Percentiles rank a stretch among this genome's conserved stretches.
Evolutionary conservation across 2,113 vertebrate genomes (phyloP).

Genomic region (Lycaon pictus): DNA sequence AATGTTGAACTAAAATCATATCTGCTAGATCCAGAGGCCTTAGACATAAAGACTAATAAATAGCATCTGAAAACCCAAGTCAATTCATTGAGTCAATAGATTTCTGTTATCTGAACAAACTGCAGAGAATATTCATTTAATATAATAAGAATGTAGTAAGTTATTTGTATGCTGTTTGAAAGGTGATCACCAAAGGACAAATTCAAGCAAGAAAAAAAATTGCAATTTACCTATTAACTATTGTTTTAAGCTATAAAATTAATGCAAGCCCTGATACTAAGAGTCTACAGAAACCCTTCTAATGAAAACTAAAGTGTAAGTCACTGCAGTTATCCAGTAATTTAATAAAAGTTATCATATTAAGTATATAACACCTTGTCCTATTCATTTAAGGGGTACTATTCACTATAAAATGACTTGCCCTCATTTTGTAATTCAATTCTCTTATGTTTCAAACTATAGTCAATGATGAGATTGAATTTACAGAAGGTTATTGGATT

Average conservation of each 20-base stretch:
- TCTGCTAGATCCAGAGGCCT: background rate
- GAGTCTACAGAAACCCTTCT: background rate
- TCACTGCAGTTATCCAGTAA: background rate
- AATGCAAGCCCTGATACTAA: background rate
- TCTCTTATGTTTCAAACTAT: slow-evolving; percentile 59
- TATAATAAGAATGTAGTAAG: background rate
- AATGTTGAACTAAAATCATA: background rate
- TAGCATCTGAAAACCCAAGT: background rate
- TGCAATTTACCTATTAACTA: background rate
- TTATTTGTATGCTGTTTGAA: background rate
- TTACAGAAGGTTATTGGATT: slow-evolving; percentile 65
- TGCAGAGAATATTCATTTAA: background rate
- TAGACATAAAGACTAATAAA: background rate
- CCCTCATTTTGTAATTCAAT: slow-evolving; percentile 54
- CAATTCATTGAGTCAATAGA: background rate
- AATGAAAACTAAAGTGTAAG: slow-evolving; percentile 15
- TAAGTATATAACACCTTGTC: slow-evolving; percentile 37
- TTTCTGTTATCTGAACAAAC: background rate
- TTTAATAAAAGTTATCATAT: slow-evolving; percentile 59
- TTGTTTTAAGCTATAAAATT: background rate
- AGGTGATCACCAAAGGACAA: background rate
- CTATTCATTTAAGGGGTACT: slow-evolving; percentile 37
- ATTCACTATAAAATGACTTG: slow-evolving; percentile 41
- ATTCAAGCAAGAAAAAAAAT: background rate
- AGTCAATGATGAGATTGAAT: slow-evolving; percentile 67